A percentile compares a stretch with the other conserved stretches of the same genome.
phyloP scores from a whole-genome alignment of 2,888 invertebrate species.

The Cerastis rubricosa region DNA sequence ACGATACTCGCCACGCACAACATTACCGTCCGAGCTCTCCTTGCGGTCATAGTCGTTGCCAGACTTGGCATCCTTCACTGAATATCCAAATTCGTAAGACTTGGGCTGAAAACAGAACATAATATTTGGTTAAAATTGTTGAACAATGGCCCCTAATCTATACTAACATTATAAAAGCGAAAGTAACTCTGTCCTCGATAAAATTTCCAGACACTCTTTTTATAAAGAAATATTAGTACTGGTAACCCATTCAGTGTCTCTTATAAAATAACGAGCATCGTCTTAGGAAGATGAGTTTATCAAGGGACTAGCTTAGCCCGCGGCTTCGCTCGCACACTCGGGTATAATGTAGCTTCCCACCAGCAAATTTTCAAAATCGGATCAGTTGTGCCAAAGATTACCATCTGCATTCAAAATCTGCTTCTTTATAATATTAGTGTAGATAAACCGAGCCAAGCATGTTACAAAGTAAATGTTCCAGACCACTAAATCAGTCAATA shows the following conservation, averaged over 20 bases:
- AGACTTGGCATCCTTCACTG: constrained; percentile 94
- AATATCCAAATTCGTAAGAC: constrained; percentile 95
- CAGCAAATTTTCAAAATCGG: background rate
- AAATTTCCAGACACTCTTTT: background rate
- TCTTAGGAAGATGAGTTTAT: background rate
- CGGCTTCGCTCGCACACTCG: background rate
- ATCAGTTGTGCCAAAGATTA: background rate
- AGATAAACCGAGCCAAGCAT: background rate
- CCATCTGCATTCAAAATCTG: background rate
- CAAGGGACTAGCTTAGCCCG: background rate
- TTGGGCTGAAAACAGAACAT: constrained; percentile 86
- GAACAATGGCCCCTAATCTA: background rate
- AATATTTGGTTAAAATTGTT: background rate
- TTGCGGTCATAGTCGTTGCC: constrained; percentile 94
- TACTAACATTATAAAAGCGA: background rate
- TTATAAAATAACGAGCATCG: background rate
- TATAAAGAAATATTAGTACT: background rate
- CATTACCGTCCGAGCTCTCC: constrained; percentile 94
- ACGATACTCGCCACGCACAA: constrained; percentile 92
- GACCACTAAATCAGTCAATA: constrained; percentile 34
- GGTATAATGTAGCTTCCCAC: background rate
- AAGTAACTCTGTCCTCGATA: background rate
- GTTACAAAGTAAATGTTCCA: constrained; percentile 29
- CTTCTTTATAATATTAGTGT: background rate
- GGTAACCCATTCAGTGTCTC: background rate